These are phyloP conservation scores for Syrphus vitripennis DNA, from an alignment of 2,888 invertebrate genomes.

Conservation along the genomic window DNA sequence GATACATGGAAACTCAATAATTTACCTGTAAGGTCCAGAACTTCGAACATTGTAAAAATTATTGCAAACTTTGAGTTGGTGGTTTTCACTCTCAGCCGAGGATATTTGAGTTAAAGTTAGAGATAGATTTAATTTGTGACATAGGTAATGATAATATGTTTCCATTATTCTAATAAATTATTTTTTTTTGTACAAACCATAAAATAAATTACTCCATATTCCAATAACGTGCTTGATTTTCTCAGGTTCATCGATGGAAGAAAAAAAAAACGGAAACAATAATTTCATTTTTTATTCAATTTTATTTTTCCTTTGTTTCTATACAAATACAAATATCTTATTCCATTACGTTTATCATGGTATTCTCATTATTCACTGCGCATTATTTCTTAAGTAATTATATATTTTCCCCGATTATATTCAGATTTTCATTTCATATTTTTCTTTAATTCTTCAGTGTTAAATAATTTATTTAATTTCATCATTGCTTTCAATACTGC, in stretches of 20 bases:
- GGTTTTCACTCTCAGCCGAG: too few relatives aligned
- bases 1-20: too few relatives aligned
- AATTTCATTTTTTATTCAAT: conserved; percentile 61
- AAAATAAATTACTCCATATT: too few relatives aligned
- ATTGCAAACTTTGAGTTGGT: too few relatives aligned
- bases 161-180: too few relatives aligned
- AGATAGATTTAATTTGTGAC: too few relatives aligned
- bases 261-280: not conserved
- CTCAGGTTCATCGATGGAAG: too few relatives aligned
- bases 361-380: conserved; percentile 54
- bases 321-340: conserved; percentile 72
- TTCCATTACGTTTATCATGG: conserved; percentile 67
- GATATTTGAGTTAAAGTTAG: too few relatives aligned
- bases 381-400: conserved; percentile 40
- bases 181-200: not conserved
- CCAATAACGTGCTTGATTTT: too few relatives aligned
- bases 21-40: too few relatives aligned
- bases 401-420: conserved; percentile 36
- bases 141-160: too few relatives aligned
- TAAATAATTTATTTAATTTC: conserved; percentile 48
- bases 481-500: conserved; percentile 46
- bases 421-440: conserved; percentile 33
- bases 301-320: conserved; percentile 71
- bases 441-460: conserved; percentile 34
- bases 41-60: too few relatives aligned